Evolutionary conservation across 2,797 vertebrate species (phyloP), one percentile per base, ranked within the genome.

Genomic region (Acridotheres tristis): DNA sequence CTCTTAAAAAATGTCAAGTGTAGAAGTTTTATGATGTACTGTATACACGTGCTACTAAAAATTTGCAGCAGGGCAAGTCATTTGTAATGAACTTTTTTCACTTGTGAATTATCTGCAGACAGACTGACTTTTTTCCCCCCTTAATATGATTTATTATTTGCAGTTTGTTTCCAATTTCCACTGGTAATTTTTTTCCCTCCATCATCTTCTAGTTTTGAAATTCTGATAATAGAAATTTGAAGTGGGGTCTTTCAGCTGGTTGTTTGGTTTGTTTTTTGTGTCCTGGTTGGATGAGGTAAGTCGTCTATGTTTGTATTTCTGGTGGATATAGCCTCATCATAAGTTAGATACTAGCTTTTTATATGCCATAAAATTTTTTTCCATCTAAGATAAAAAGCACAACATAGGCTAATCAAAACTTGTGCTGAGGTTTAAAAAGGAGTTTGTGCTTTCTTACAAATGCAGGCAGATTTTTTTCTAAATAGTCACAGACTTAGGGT

Each of bases 61-160:
- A 86, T 83, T 95, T 92, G 92, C 87, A 96, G 58, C 69, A 75
- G 79, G 40, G 55, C 55, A 57, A 94, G 69, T 82, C 11, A 92
- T 91, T 90, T 94, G 79, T 91, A 95, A 92, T 63, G 62, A 93
- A 88, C 72, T 88, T 83, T 92, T 94, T 97, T 93, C 66, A 81
- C 43, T 81, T 79, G 55, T 91, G 89, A 96, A 91, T 94, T 86
- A 92, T 92, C 95, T 93, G 85, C 40, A 84, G 94, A 89, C 74
- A 93, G 58, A 84, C 21, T 23, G 55, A 38, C 58, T 5, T 66
- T 29, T 20, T 22, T 23, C 5, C 0, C 13, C 22, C 1, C 42
- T 25, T 25, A 29, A 88, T 88, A 75, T 92, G 74, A 94, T 94
- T 91, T 94, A 93, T 85, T 90, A 88, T 88, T 83, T 92, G 42